Base-by-base conservation (phyloP, 2,797 vertebrate genomes). In the Spinibarbus caldwelli region DNA sequence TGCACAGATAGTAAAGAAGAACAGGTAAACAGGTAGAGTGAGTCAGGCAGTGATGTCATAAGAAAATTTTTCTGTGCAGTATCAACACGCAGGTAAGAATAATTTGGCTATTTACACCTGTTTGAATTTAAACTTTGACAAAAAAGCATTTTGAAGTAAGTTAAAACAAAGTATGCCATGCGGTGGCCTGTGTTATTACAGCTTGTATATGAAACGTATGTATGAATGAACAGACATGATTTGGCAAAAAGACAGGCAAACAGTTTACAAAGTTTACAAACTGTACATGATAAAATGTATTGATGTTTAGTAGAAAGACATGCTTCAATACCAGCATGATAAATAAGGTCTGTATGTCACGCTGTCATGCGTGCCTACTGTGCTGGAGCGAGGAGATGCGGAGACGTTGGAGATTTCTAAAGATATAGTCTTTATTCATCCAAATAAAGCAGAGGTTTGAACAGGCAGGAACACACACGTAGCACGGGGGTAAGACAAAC, bases 41-140 rank as follows among this genome's bases (percentile, higher is more conserved):
- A n/a, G 68, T 70, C 38, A 8, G 68, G 38, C 38, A 71, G 6
- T 71, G 68, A 17, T 45, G 41, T 45, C 38, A 45, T n/a, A 45
- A 17, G 38, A 71, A 29, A 26, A 71, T n/a, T 4, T 70, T 41
- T 71, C 12, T 26, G 41, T 26, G n/a, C n/a, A 71, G 12, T 15
- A 43, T 71, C 38, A 26, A 71, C 38, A 71, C 68, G 11, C 68
- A 71, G 68, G 68, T 71, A 45, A 71, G 38, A 71, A 9, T 71
- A 26, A 71, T 71, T 71, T 0, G 4, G 68, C 68, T 71, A 26
- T n/a, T 14, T 1, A 43, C 2, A 43, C 12, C 23, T 15, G 6
- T 43, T 43, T 43, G 6, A 38, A 68, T 11, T 38, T 12, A 15
- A 62, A 26, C 57, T 29, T 29, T 38, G 1, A 38, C 38, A 23